Conservation (phyloP, 2,113 vertebrate genomes). For the Bubalus kerabau region DNA sequence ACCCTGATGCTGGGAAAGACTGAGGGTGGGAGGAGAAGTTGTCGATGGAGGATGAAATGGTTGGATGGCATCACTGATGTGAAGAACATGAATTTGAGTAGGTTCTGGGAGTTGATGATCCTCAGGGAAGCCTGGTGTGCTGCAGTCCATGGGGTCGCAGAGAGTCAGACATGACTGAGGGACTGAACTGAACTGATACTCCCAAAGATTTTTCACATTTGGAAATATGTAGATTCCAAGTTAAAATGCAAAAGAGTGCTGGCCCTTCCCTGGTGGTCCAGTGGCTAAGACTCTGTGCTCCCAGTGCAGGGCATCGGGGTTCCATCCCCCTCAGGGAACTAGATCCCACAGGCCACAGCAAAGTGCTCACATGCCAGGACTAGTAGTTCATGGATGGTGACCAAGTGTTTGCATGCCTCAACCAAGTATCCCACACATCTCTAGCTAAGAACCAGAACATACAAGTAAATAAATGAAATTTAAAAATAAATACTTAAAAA, state of each 20-base stretch:
- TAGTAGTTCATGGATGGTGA: neutral
- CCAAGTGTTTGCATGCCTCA: neutral
- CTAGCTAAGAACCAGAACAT: neutral
- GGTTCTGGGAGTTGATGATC: too few relatives aligned
- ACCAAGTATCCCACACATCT: neutral
- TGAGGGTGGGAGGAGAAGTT: too few relatives aligned
- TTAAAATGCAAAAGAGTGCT: neutral
- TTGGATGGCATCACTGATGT: too few relatives aligned
- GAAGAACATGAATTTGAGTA: too few relatives aligned
- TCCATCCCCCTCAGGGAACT: neutral
- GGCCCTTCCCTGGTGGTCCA: neutral
- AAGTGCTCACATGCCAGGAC: neutral
- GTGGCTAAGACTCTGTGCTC: neutral
- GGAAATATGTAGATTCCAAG: too few relatives aligned
- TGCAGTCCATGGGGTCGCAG: rapidly evolving
- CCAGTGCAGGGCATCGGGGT: rapidly evolving
- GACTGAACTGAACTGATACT: too few relatives aligned
- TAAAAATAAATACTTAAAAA: neutral
- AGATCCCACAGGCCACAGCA: neutral
- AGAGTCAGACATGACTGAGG: too few relatives aligned
- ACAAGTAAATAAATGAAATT: neutral
- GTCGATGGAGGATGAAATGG: too few relatives aligned
- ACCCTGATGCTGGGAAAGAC: too few relatives aligned
- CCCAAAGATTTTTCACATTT: too few relatives aligned
- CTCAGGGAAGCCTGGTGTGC: too few relatives aligned